Conservation (phyloP, 2,888 invertebrate species). For the Drosophila borealis region DNA sequence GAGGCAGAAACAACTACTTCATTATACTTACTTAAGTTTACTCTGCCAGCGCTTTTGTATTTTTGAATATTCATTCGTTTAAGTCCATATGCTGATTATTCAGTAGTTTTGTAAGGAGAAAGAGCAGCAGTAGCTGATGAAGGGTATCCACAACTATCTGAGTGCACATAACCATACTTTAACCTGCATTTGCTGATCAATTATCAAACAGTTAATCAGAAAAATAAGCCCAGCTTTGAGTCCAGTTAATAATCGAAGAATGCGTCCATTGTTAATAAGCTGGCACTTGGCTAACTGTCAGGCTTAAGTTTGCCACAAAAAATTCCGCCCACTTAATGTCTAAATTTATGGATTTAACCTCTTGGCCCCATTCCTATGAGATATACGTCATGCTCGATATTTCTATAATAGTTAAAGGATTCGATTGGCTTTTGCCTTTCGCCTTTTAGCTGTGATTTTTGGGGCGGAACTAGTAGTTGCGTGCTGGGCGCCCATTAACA, state of each 20-base stretch:
- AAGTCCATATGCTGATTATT: too few relatives aligned
- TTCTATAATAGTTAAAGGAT: constrained; percentile 43
- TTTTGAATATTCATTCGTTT: too few relatives aligned
- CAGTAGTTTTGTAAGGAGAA: not conserved
- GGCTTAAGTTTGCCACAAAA: not conserved
- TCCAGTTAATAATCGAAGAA: too few relatives aligned
- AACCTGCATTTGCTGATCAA: too few relatives aligned
- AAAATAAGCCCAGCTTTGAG: too few relatives aligned
- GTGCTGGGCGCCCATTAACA: constrained; percentile 65
- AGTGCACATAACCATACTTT: not conserved
- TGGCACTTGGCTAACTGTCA: not conserved
- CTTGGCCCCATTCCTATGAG: not conserved
- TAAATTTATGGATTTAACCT: constrained; percentile 44
- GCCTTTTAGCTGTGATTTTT: constrained; percentile 42
- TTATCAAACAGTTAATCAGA: too few relatives aligned
- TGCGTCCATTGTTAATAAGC: not conserved
- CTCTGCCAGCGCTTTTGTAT: too few relatives aligned
- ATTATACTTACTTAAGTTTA: too few relatives aligned
- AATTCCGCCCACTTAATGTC: constrained; percentile 34
- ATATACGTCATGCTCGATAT: constrained; percentile 34
- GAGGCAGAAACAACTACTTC: too few relatives aligned
- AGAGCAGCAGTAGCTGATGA: not conserved
- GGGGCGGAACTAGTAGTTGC: constrained; percentile 47
- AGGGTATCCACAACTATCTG: not conserved
- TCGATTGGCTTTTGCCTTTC: constrained; percentile 50